Percentiles rank a stretch among this genome's conserved stretches.
These are phyloP conservation scores for Nycticorax nycticorax DNA, from an alignment of 2,113 vertebrate species.

Conservation along the genomic window DNA sequence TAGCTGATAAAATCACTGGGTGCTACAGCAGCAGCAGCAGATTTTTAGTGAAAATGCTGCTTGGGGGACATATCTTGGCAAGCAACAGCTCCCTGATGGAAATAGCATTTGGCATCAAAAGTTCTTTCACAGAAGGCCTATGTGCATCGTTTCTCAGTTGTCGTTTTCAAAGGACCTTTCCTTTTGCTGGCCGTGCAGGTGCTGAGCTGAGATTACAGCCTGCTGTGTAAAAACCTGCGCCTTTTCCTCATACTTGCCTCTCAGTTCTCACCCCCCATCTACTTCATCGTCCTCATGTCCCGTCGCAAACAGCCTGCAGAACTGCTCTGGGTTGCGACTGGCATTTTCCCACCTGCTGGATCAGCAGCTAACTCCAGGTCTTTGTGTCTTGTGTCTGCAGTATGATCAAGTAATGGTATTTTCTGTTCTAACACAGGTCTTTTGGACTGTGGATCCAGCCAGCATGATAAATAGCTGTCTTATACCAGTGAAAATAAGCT, in stretches of 20 bases:
- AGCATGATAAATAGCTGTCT: neutral
- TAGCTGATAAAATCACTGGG: neutral
- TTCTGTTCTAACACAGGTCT: neutral
- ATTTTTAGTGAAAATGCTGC: neutral
- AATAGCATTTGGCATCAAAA: slow-evolving; percentile 34
- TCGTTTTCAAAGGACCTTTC: slow-evolving; percentile 5
- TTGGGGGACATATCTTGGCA: neutral
- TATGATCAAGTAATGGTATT: neutral
- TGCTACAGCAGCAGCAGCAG: neutral
- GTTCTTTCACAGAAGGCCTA: neutral
- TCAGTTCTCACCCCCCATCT: neutral
- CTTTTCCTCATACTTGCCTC: neutral
- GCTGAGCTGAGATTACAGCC: slow-evolving; percentile 24
- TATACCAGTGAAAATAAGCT: neutral
- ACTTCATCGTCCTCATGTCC: neutral
- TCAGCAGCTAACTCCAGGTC: neutral
- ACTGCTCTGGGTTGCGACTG: neutral
- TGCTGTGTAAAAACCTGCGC: neutral
- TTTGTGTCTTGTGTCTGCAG: neutral
- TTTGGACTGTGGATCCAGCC: neutral
- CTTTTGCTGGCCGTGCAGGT: slow-evolving; percentile 10
- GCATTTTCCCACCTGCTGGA: neutral
- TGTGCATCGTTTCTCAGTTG: neutral
- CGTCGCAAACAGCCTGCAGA: accelerated
- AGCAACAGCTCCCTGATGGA: slow-evolving; percentile 6